Evolutionary conservation across 2,888 invertebrate species (phyloP), one percentile per base, ranked within the genome.

Genomic region (Catocala nupta): DNA sequence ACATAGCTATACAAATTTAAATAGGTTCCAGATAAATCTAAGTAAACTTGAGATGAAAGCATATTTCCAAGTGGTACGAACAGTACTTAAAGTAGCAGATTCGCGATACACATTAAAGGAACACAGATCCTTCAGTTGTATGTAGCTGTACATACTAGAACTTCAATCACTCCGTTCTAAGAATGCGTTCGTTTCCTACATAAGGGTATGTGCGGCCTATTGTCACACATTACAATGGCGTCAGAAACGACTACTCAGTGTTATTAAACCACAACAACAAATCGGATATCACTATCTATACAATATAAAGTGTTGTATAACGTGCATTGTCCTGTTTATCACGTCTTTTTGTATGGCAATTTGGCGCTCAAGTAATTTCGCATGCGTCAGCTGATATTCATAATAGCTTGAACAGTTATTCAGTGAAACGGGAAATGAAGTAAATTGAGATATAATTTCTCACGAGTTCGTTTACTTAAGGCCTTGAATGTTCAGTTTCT

Each of bases 241-340:
- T 43, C 63, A 62, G 33, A 57, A 61, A 55, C 47, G 55, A 51
- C 68, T 73, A 73, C 72, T 73, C 73, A 60, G 64, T 63, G 59
- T 68, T 73, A 74, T 70, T 70, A 75, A 68, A 65, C 54, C 51
- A 60, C 69, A 67, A 73, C 57, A 57, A 66, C 52, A 68, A 72
- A 73, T 77, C 82, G 85, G 84, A 87, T 83, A 85, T 82, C 25
- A 25, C 25, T 25, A 78, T 78, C 67, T 59, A 73, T 51, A 68
- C 81, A 25, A 25, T 25, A 25, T 25, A 25, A 25, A 25, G 25
- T 25, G 25, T 25, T 25, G 25, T 25, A 59, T 47, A 44, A 47
- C 39, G 43, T 36, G 36, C 47, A 55, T 81, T 82, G 83, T 75
- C 71, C 66, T 59, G 65, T 65, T 74, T 64, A 75, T 73, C 64